Evolutionary conservation across 2,797 vertebrate genomes (phyloP).

Genomic region (Pantherophis alleghaniensis): DNA sequence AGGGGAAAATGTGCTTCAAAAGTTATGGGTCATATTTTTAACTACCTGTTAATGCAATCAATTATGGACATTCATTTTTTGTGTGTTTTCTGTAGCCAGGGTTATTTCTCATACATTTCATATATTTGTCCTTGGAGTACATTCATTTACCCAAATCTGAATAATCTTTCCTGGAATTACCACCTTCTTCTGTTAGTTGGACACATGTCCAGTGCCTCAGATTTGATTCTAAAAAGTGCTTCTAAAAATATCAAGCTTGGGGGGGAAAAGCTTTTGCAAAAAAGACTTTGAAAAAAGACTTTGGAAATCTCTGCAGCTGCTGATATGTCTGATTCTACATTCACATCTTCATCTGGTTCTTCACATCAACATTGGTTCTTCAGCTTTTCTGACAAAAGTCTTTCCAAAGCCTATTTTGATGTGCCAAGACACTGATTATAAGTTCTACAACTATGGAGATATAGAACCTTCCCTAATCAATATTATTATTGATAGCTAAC

Average conservation of each 20-base stretch:
- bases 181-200: slow-evolving; percentile 19
- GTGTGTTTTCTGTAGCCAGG: slow-evolving; percentile 19
- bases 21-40: slow-evolving; percentile 10
- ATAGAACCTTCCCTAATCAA: not conserved
- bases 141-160: not conserved
- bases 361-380: not conserved
- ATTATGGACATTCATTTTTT: not conserved
- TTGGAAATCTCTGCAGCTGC: not conserved
- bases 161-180: slow-evolving; percentile 40
- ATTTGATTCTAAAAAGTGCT: not conserved
- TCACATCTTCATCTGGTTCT: not conserved
- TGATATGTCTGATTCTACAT: not conserved
- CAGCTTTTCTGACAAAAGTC: not conserved
- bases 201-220: not conserved
- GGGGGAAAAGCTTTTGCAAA: no score
- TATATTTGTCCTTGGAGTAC: slow-evolving; percentile 32
- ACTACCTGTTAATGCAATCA: not conserved
- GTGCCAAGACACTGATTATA: not conserved
- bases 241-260: not conserved
- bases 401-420: not conserved
- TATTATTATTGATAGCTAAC: slow-evolving; percentile 51
- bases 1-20: slow-evolving; percentile 15
- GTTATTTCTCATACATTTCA: slow-evolving; percentile 40
- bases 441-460: not conserved
- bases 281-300: not conserved